phyloP scores from a whole-genome alignment of 2,888 invertebrate species.

The Cordylochernes scorpioides region DNA sequence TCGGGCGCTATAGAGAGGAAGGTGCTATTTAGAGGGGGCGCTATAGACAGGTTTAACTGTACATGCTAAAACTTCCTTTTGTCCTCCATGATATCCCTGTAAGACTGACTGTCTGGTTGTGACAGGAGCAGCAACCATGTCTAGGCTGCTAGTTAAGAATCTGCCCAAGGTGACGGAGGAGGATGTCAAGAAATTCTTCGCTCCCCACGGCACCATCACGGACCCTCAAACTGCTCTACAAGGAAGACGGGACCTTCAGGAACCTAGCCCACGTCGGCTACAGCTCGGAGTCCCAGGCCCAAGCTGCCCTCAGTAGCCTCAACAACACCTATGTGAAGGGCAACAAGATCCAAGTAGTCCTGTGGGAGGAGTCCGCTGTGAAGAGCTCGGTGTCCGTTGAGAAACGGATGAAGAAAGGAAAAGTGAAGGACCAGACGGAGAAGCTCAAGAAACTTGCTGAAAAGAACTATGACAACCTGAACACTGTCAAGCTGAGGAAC shows the following conservation, averaged over 20 bases:
- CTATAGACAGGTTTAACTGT: too few species aligned
- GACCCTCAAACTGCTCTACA: conserved; percentile 78
- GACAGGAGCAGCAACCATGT: too few species aligned
- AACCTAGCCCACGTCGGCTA: conserved; percentile 82
- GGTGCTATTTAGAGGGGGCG: too few species aligned
- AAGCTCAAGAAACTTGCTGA: conserved; percentile 10
- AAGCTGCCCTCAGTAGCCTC: conserved; percentile 44
- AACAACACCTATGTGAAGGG: conserved; percentile 61
- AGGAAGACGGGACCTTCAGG: conserved; percentile 63
- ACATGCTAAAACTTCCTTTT: too few species aligned
- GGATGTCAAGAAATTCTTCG: conserved; percentile 43
- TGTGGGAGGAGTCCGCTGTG: not conserved
- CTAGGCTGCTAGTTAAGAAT: too few species aligned
- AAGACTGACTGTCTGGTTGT: too few species aligned
- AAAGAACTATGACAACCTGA: too few species aligned
- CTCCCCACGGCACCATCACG: conserved; percentile 51
- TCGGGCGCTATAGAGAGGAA: too few species aligned
- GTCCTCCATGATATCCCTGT: too few species aligned
- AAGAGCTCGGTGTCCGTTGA: too few species aligned
- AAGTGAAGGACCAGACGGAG: conserved; percentile 2
- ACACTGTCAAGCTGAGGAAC: conserved; percentile 5
- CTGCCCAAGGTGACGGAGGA: conserved; percentile 59
- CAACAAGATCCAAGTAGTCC: conserved; percentile 37
- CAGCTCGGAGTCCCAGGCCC: conserved; percentile 46
- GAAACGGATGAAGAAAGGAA: too few species aligned